phyloP scores from a whole-genome alignment of 2,888 invertebrate genomes.

The Platypus cylindrus region DNA sequence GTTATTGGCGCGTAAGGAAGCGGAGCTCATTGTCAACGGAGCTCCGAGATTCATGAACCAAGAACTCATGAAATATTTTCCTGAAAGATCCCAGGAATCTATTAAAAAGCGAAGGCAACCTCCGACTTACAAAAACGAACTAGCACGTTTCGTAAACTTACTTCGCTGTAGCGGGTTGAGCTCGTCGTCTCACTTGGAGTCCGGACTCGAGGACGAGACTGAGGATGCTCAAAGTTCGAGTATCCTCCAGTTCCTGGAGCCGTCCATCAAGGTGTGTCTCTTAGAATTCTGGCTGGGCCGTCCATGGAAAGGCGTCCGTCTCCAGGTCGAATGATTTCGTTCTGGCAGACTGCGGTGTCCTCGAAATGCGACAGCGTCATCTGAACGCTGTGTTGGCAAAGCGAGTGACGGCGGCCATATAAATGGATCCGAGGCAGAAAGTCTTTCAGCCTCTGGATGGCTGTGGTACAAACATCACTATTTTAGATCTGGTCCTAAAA shows the following conservation, averaged over 20 bases:
- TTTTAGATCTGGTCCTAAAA: background rate
- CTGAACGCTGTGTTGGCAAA: background rate
- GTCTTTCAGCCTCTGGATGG: conserved; percentile 1
- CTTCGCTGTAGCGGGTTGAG: background rate
- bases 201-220: too few species aligned
- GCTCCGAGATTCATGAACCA: conserved; percentile 3
- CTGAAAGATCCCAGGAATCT: conserved; percentile 1
- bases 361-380: too few species aligned
- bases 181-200: background rate
- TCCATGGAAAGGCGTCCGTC: too few species aligned
- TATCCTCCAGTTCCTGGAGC: too few species aligned
- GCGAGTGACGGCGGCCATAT: background rate
- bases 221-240: too few species aligned
- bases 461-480: background rate
- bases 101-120: too few species aligned
- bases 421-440: conserved; percentile 1
- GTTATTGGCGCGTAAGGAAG: conserved; percentile 1
- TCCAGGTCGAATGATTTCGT: too few species aligned
- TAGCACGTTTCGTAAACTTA: background rate
- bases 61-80: background rate
- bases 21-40: background rate
- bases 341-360: too few species aligned
- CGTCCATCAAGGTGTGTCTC: too few species aligned
- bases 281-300: too few species aligned
- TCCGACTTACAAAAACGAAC: too few species aligned